Evolutionary conservation across 1,140 invertebrate species (phyloP).

Genomic region (Procambarus clarkii): DNA sequence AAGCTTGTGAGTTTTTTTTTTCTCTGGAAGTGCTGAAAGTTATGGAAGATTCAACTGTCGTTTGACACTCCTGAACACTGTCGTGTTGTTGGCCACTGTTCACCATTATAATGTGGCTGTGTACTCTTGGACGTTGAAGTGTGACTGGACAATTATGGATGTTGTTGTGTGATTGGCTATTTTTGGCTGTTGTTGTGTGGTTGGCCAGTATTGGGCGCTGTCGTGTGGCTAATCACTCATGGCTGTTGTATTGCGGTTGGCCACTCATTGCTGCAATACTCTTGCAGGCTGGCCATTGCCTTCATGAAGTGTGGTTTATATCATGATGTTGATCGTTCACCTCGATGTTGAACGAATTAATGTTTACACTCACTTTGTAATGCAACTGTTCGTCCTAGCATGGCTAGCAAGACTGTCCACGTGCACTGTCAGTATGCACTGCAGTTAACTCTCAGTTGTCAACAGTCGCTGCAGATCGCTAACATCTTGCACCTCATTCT

Average conservation of each 20-base stretch:
- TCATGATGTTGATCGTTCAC: not conserved
- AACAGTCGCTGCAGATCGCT: not conserved
- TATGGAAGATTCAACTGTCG: not conserved
- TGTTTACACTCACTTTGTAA: not conserved
- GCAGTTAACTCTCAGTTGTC: not conserved
- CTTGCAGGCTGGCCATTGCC: not conserved
- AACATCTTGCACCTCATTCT: not conserved
- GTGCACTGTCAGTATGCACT: not conserved
- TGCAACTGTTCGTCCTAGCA: not conserved
- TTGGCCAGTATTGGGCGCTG: not conserved
- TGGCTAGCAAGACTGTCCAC: not conserved
- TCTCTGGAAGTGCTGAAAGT: not conserved
- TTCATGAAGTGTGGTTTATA: not conserved
- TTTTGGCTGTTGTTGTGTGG: not conserved
- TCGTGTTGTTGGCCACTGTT: not conserved
- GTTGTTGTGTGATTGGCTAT: not conserved
- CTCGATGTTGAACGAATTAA: not conserved
- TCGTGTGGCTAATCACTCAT: too few relatives aligned
- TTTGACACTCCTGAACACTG: not conserved
- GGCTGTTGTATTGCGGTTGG: not conserved
- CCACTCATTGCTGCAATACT: not conserved
- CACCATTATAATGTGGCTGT: not conserved
- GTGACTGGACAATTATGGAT: not conserved
- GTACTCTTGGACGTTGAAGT: not conserved
- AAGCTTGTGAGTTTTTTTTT: slow-evolving; percentile 33